A percentile compares a stretch with the other conserved stretches of the same genome.
Evolutionary conservation across 2,113 vertebrate species (phyloP).

Genomic region (Datnioides undecimradiatus): DNA sequence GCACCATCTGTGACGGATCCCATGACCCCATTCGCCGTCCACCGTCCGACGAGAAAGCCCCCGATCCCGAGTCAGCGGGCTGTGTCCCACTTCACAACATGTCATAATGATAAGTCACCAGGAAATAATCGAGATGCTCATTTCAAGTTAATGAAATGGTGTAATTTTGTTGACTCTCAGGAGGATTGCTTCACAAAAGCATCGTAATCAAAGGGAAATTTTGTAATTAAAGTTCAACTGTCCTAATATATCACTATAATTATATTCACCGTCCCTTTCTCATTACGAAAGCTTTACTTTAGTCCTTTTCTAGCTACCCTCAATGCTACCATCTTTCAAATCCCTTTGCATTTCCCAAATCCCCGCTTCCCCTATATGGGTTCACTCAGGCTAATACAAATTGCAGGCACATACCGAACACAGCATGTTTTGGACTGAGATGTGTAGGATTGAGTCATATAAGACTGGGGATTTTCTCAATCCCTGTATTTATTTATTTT

Average conservation of each 20-base stretch:
- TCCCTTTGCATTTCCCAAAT: slow-evolving; percentile 41
- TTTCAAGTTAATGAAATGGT: slow-evolving; percentile 56
- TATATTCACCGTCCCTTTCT: slow-evolving; percentile 15
- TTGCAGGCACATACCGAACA: slow-evolving; percentile 19
- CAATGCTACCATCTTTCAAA: slow-evolving; percentile 32
- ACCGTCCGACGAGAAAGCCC: slow-evolving; percentile 49
- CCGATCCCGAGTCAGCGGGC: slow-evolving; percentile 56
- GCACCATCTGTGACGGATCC: slow-evolving; percentile 79
- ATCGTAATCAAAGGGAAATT: slow-evolving; percentile 28
- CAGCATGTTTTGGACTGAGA: slow-evolving; percentile 40
- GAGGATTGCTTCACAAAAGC: slow-evolving; percentile 16
- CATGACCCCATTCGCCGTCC: slow-evolving; percentile 76
- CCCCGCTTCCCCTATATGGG: slow-evolving; percentile 33
- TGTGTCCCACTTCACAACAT: slow-evolving; percentile 65
- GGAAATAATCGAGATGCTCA: slow-evolving; percentile 63
- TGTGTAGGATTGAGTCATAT: slow-evolving; percentile 41
- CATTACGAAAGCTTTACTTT: slow-evolving; percentile 33
- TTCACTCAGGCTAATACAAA: slow-evolving; percentile 34
- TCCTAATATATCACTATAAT: slow-evolving; percentile 16
- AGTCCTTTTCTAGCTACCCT: slow-evolving; percentile 18
- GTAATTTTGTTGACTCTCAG: slow-evolving; percentile 44
- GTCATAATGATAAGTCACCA: slow-evolving; percentile 61
- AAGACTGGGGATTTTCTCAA: slow-evolving; percentile 58
- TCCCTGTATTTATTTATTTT: slow-evolving; percentile 36
- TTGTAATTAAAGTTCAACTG: slow-evolving; percentile 41